Percentiles rank a stretch among this genome's conserved stretches.
These are phyloP conservation scores for Polydrusus tereticollis DNA, from an alignment of 2,888 invertebrate species.

Conservation along the genomic window DNA sequence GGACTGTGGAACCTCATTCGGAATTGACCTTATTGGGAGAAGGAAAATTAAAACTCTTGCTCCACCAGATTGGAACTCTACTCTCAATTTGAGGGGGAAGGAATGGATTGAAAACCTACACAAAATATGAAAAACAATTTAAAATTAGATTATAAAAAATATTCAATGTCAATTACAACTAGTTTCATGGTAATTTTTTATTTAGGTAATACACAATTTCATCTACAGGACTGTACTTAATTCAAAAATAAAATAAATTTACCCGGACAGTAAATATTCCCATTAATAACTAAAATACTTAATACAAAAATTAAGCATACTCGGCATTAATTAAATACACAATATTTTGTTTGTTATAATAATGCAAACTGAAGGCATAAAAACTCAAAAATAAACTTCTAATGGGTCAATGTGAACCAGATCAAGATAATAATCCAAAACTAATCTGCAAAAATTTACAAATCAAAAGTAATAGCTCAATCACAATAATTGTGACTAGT, in stretches of 20 bases:
- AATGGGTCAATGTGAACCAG: background rate
- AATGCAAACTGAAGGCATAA: background rate
- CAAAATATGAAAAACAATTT: constrained; percentile 34
- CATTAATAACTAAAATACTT: background rate
- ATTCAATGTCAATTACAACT: background rate
- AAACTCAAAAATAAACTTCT: background rate
- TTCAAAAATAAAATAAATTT: background rate
- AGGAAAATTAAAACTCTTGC: constrained; percentile 10
- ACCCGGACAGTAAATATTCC: background rate
- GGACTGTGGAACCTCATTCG: constrained; percentile 9
- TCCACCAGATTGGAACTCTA: constrained; percentile 16
- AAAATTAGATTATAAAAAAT: constrained; percentile 7
- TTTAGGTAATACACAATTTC: constrained; percentile 1
- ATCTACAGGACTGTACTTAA: background rate
- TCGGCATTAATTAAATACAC: background rate
- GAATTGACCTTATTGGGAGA: constrained; percentile 15
- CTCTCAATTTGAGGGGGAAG: constrained; percentile 24
- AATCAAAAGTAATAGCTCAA: background rate
- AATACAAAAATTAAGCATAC: constrained; percentile 1
- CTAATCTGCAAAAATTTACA: background rate
- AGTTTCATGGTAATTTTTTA: background rate
- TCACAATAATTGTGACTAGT: background rate
- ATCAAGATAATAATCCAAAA: background rate
- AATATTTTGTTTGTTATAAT: background rate
- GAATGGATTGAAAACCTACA: constrained; percentile 41